Evolutionary conservation across 2,888 invertebrate genomes (phyloP), one percentile per base, ranked within the genome.

Genomic region (Aphidius colemani): DNA sequence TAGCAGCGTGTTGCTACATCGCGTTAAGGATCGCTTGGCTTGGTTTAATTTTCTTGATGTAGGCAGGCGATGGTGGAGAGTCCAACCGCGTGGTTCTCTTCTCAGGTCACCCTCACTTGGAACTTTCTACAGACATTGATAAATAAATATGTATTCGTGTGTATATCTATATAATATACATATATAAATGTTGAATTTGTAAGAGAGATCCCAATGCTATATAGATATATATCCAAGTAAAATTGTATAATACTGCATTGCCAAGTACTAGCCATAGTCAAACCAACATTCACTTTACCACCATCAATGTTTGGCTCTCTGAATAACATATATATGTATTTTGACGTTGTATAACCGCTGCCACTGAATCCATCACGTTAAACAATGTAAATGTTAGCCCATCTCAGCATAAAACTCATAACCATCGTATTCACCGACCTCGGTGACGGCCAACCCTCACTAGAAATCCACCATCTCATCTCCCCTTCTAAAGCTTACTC

Each of bases 31-130:
- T 74, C 80, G 81, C 79, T 81, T 79, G 80, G 80, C 78, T 82
- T 81, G 81, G 76, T 82, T 82, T 81, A 82, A 82, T 81, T 82
- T 81, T 81, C 81, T 79, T 81, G 81, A 81, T 81, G 81, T 81
- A 81, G 80, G 78, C 79, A 68, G 67, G 72, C 77, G 72, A 77
- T 78, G 77, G 77, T 77, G 66, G 68, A 65, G 30, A 30, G 30
- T 30, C 30, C 3, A 30, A 30, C 70, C 69, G 66, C 66, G 67
- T 67, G 69, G 69, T 69, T 69, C 70, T 70, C 72, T 71, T 71
- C 72, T 66, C 60, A 67, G 71, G 72, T 72, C 72, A 77, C 77
- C 75, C 77, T 74, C 70, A 64, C 70, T 71, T 71, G 70, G 70
- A 68, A 69, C 64, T 66, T 70, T 70, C 59, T 66, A 46, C 46